Evolutionary conservation across 2,888 invertebrate genomes (phyloP), one percentile per base, ranked within the genome.

Genomic region (Anthoptus insignis): DNA sequence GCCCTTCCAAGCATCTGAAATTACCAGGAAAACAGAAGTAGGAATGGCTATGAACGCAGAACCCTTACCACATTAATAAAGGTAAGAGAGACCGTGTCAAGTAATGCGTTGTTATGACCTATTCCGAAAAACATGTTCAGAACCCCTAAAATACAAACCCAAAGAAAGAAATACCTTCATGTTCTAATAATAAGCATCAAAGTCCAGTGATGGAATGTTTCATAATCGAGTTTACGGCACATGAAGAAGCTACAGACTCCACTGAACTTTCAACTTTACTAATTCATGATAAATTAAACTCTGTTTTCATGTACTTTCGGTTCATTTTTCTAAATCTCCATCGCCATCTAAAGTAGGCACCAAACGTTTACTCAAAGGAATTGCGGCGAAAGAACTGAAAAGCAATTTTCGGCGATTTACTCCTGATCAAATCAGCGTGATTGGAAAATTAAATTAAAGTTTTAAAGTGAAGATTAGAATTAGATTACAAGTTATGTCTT

Each of bases 21-120:
- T 68, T 69, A 49, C 39, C 59, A 66, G 65, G 42, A 34, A 66
- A 63, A 66, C 49, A 37, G 64, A 63, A 65, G 42, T 53, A 63
- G 57, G 45, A 45, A 27, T n/a, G 64, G 47, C 53, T 63, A 74
- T 81, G 82, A 89, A 86, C 84, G 83, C 81, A 78, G 82, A 86
- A 81, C 84, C 87, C 82, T 89, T 89, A 86, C 82, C 86, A 79
- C 88, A 90, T 90, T 90, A 88, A 88, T 90, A 90, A 89, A 91
- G 88, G 90, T 89, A 88, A 89, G 86, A 83, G 86, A 82, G 84
- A 81, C 84, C 83, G 81, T 86, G 86, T 84, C 85, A 81, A 81
- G 87, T 91, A 91, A 91, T 91, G 90, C 89, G 87, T 83, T 86
- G 88, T 91, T 90, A 91, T 86, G 86, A 82, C 82, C 86, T 84